A percentile compares a stretch with the other conserved stretches of the same genome.
These are phyloP conservation scores for Blastomussa wellsi DNA, from an alignment of 92 coral and sea anemone species.

Conservation along the genomic window DNA sequence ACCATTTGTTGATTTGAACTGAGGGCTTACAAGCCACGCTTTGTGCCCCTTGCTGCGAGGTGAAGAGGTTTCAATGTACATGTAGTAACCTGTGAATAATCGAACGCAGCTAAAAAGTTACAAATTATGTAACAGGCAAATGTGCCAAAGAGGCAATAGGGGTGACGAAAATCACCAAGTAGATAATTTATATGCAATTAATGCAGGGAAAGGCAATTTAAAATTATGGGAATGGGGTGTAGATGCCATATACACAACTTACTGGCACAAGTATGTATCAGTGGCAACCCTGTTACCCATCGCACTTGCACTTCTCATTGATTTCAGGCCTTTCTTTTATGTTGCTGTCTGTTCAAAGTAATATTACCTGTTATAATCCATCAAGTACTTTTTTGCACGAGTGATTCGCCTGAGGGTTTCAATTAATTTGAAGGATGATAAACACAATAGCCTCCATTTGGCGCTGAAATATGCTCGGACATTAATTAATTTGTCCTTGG, in stretches of 20 bases:
- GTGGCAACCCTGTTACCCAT: background rate
- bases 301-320: background rate
- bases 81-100: slow-evolving; percentile 73
- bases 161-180: background rate
- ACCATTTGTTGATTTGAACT: slow-evolving; percentile 80
- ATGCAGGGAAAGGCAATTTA: background rate
- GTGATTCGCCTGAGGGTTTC: too few relatives aligned
- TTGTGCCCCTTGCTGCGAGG: slow-evolving; percentile 96
- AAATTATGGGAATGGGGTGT: background rate
- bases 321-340: background rate
- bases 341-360: background rate
- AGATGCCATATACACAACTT: background rate
- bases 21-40: slow-evolving; percentile 93
- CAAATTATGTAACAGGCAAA: background rate
- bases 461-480: too few relatives aligned
- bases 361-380: too few relatives aligned
- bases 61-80: slow-evolving; percentile 93
- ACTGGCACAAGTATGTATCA: background rate
- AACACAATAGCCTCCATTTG: too few relatives aligned
- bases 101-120: background rate
- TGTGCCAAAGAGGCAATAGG: background rate
- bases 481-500: too few relatives aligned
- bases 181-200: too few relatives aligned
- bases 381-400: too few relatives aligned
- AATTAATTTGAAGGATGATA: too few relatives aligned